Percentiles rank a stretch among this genome's conserved stretches.
Evolutionary conservation across 1,140 invertebrate species (phyloP).

Genomic region (Colletes latitarsis): DNA sequence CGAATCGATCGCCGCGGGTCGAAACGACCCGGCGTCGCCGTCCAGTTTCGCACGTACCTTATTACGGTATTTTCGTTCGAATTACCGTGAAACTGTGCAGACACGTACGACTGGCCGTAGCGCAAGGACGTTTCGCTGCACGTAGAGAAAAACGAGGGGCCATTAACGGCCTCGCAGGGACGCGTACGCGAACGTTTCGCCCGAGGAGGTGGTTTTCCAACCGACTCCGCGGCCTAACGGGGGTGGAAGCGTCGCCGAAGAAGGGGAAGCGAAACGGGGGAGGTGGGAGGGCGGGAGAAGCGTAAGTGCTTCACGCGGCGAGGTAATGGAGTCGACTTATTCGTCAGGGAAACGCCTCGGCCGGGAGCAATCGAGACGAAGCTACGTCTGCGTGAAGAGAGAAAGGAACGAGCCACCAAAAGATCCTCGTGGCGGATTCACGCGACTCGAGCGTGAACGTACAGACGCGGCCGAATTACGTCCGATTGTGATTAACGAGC

Average conservation of each 20-base stretch:
- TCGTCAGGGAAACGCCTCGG: constrained; percentile 57
- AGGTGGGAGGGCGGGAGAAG: not conserved
- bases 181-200: constrained; percentile 49
- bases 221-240: not conserved
- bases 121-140: constrained; percentile 37
- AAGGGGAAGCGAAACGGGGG: not conserved
- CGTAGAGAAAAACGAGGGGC: constrained; percentile 48
- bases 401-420: constrained; percentile 8
- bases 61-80: constrained; percentile 58
- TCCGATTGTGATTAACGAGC: constrained; percentile 53
- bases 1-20: not conserved
- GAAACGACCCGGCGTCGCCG: not conserved
- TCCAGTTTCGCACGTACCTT: constrained; percentile 35
- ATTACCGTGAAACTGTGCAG: constrained; percentile 71
- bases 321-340: constrained; percentile 69
- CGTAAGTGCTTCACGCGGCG: constrained; percentile 64
- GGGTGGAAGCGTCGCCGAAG: constrained; percentile 11
- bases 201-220: constrained; percentile 57
- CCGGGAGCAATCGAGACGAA: constrained; percentile 45
- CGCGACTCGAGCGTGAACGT: not conserved
- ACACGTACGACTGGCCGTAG: constrained; percentile 46
- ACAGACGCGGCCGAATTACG: constrained; percentile 15
- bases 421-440: constrained; percentile 29
- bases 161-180: constrained; percentile 53
- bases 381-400: not conserved